Evolutionary conservation across 2,888 invertebrate genomes (phyloP), one percentile per base, ranked within the genome.

Genomic region (Drosophila mimetica): DNA sequence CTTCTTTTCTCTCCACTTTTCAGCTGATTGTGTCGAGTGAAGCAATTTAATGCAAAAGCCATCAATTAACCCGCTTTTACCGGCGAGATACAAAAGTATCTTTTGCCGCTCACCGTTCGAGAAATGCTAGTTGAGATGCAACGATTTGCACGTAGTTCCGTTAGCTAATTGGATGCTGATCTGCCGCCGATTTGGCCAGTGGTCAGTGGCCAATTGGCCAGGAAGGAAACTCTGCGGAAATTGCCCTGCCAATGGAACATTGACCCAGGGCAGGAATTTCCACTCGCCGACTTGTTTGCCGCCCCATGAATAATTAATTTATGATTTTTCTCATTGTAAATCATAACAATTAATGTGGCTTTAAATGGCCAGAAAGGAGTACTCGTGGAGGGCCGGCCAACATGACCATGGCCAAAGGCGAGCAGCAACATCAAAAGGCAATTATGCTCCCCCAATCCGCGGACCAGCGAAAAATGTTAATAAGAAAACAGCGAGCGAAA

Each of bases 41-140:
- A 78, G 80, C 83, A 83, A 83, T 86, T 84, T 84, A 86, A 86
- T 88, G 88, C 88, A 88, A 83, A 86, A 81, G 88, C 83, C 83
- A 88, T 88, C 86, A 86, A 83, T 83, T 83, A 83, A 83, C 83
- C 83, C 75, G 83, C 83, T 88, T 83, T 88, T 70, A 52, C 86
- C 77, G 52, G 66, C 58, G 16, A 77, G 79, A 86, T 73, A 75
- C 74, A 79, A 77, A 80, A 77, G 59, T 74, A 86, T 86, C 86
- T 77, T 58, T 58, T 48, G 57, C 69, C 65, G 61, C 64, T 64
- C 74, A 11, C 66, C 59, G 71, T 77, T 80, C 63, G 61, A 74
- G 76, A 64, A 61, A 61, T 53, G 22, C 73, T 11, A 30, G 11
- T 4, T 30, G 46, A 81, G 85, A 84, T 86, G 77, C 75, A 83